Evolutionary conservation across 2,888 invertebrate species (phyloP).

Genomic region (Himalopsyche kuldschensis): DNA sequence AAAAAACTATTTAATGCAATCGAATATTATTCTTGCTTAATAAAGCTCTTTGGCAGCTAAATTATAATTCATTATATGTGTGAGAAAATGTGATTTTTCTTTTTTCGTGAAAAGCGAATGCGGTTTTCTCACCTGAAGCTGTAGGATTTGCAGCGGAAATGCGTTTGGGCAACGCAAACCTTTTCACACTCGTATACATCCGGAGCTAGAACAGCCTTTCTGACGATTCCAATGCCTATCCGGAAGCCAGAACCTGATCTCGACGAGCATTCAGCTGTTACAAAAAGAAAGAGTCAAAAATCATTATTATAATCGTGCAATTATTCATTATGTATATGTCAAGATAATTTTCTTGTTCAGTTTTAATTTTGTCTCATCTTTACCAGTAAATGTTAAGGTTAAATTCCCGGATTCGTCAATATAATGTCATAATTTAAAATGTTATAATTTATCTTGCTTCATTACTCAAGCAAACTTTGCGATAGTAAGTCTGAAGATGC

Average conservation of each 20-base stretch:
- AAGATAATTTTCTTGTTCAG: no score
- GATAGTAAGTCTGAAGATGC: no score
- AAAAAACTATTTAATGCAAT: no score
- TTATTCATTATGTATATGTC: no score
- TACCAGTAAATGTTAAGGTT: no score
- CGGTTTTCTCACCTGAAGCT: conserved; percentile 65
- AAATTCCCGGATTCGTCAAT: no score
- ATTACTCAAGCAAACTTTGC: no score
- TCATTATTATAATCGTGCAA: background rate
- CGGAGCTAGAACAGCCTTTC: conserved; percentile 65
- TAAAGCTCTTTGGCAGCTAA: no score
- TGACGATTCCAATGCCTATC: conserved; percentile 67
- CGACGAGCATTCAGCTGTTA: conserved; percentile 70
- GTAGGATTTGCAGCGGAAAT: conserved; percentile 75
- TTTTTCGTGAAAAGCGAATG: conserved; percentile 1
- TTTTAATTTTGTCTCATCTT: no score
- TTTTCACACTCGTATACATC: conserved; percentile 77
- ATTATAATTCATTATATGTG: background rate
- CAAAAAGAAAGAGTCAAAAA: background rate
- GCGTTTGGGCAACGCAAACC: conserved; percentile 67
- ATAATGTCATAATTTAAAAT: no score
- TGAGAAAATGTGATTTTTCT: background rate
- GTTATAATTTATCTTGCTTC: no score
- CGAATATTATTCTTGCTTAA: no score
- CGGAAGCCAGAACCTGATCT: conserved; percentile 76